Evolutionary conservation across 2,797 vertebrate species (phyloP), one percentile per base, ranked within the genome.

Genomic region (Spinibarbus caldwelli): DNA sequence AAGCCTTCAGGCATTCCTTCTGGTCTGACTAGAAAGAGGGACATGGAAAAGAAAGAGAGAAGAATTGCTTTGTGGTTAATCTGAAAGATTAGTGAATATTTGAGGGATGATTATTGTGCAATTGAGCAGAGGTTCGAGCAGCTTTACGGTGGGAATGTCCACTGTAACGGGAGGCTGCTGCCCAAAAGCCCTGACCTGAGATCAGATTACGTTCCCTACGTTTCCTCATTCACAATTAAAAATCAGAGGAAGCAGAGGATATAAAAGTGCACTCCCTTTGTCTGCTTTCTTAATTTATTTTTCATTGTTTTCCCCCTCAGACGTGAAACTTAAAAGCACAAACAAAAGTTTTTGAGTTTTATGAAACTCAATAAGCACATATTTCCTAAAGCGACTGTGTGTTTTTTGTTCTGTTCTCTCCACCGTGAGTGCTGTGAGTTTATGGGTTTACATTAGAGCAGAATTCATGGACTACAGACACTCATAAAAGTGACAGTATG

Each of bases 401-500:
- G 31, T 41, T 75, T 72, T 66, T 66, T 29, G 12, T 54, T 64
- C 52, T 34, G 17, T 43, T 59, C 79, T 77, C 54, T 84, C 21
- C 26, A 54, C 57, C 15, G 15, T 85, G 34, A 81, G 83, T 70
- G 59, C 78, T 84, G 83, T 49, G 68, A 81, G 67, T 86, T 88
- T 85, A 88, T 88, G 78, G 75, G 73, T 82, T 85, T 86, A 88
- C 47, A 85, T 86, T 88, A 86, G 87, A 81, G 57, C 85, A 86
- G 79, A 86, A 88, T 86, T 86, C 87, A 88, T 86, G 87, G 85
- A 82, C 80, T 78, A 82, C 83, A 82, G 80, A 82, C 80, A 71
- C 71, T 85, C 87, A 88, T 88, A 86, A 86, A 88, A 88, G 82
- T 78, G 87, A 86, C 82, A 84, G 84, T 86, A 71, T 88, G 78